Conservation (phyloP, 35 echinoderm and acorn worm genomes). For the Stichopus chloronotus region DNA sequence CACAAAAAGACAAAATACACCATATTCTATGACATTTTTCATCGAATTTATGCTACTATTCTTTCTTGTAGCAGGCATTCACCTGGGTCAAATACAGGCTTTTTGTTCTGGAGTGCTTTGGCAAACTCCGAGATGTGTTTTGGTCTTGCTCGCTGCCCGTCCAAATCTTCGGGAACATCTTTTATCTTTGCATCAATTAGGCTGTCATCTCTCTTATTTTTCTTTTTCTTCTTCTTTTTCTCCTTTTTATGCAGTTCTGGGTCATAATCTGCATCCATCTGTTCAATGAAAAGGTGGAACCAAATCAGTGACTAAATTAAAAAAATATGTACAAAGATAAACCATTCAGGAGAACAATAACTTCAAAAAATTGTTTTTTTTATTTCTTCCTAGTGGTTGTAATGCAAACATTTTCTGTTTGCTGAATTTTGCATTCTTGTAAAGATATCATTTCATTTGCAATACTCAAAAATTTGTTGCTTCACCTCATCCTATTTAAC, state of each 20-base stretch:
- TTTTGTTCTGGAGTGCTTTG: constrained; percentile 68
- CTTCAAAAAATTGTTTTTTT: background rate
- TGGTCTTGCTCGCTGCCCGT: constrained; percentile 57
- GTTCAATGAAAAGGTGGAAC: background rate
- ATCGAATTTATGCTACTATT: background rate
- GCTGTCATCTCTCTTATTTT: constrained; percentile 5
- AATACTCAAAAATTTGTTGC: no score
- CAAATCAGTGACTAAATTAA: background rate
- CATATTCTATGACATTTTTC: background rate
- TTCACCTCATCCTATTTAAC: no score
- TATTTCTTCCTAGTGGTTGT: no score
- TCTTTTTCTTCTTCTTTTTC: constrained; percentile 50
- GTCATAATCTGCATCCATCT: constrained; percentile 99
- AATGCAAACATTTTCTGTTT: no score
- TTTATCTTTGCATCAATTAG: background rate
- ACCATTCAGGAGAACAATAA: background rate
- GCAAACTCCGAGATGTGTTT: constrained; percentile 84
- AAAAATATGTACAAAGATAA: background rate
- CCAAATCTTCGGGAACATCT: background rate
- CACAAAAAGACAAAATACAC: background rate
- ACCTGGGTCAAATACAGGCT: constrained; percentile 96
- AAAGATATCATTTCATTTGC: no score
- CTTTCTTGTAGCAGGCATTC: background rate
- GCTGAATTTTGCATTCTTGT: no score
- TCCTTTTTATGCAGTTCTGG: constrained; percentile 61